Evolutionary conservation across 1,140 invertebrate species (phyloP).

Genomic region (Sinella curviseta): DNA sequence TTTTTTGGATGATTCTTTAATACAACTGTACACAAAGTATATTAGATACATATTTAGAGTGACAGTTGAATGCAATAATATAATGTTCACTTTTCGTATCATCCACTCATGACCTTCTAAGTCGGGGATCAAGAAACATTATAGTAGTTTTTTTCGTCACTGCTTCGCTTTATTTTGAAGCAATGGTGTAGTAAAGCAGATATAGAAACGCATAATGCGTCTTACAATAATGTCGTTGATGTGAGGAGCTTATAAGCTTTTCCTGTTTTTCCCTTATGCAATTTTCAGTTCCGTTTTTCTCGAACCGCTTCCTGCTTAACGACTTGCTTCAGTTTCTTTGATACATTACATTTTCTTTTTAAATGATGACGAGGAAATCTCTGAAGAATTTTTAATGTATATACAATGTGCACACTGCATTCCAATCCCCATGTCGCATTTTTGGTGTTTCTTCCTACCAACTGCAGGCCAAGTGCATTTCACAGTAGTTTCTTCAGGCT

Average conservation of each 20-base stretch:
- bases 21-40: too few relatives aligned
- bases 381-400: not conserved
- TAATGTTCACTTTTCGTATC: too few relatives aligned
- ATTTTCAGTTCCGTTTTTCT: not conserved
- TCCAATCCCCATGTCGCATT: not conserved
- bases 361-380: not conserved
- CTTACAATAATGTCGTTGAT: not conserved
- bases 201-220: not conserved
- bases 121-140: not conserved
- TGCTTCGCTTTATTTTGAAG: conserved; percentile 4
- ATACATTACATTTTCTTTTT: too few relatives aligned
- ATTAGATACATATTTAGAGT: too few relatives aligned
- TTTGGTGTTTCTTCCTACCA: not conserved
- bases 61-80: too few relatives aligned
- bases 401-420: not conserved
- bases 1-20: not conserved
- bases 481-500: too few relatives aligned
- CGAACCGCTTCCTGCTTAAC: not conserved
- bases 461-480: too few relatives aligned
- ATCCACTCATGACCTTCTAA: not conserved
- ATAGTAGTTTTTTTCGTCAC: not conserved
- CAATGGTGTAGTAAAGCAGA: too few relatives aligned
- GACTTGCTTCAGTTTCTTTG: too few relatives aligned
- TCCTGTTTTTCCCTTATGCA: not conserved
- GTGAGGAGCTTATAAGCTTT: not conserved